Percentiles rank a stretch among this genome's conserved stretches.
Conservation (phyloP, 1,140 invertebrate genomes). For the Drosophila kepulauana region DNA sequence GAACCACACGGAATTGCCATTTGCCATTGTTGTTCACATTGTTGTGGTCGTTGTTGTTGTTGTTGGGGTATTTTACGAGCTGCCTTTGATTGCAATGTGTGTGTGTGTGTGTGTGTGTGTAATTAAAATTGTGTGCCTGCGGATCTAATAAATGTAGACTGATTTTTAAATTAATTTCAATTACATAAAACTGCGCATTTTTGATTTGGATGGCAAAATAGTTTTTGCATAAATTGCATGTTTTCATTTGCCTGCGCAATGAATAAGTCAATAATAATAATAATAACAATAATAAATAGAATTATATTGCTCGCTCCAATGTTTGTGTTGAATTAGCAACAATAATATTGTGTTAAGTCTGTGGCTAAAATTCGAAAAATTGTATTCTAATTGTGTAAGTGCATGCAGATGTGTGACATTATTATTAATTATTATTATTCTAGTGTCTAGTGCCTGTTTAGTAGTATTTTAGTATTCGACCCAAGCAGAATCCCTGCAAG, state of each 20-base stretch:
- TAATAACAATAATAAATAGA: too few relatives aligned
- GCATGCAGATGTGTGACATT: conserved; percentile 65
- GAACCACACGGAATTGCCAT: conserved; percentile 34
- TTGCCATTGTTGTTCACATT: conserved; percentile 47
- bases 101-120: conserved; percentile 53
- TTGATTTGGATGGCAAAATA: conserved; percentile 14
- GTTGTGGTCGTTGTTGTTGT: conserved; percentile 38
- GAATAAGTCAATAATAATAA: conserved; percentile 19
- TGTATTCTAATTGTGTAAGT: conserved; percentile 49
- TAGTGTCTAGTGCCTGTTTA: conserved; percentile 35
- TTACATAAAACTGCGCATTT: conserved; percentile 26
- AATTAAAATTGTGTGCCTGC: conserved; percentile 70
- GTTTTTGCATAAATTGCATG: conserved; percentile 25
- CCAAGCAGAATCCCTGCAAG: conserved; percentile 17
- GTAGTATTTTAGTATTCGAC: conserved; percentile 18
- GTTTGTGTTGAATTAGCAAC: conserved; percentile 51
- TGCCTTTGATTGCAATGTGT: conserved; percentile 44
- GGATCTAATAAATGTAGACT: conserved; percentile 54
- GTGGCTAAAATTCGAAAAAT: conserved; percentile 29
- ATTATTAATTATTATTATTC: conserved; percentile 18
- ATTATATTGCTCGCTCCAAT: conserved; percentile 12
- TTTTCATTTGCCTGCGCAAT: conserved; percentile 44
- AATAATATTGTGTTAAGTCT: conserved; percentile 54
- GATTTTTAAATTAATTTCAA: conserved; percentile 68
- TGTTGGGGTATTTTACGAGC: conserved; percentile 38